A percentile compares a stretch with the other conserved stretches of the same genome.
Conservation (phyloP, 2,888 invertebrate species). For the Caenorhabditis panamensis region DNA sequence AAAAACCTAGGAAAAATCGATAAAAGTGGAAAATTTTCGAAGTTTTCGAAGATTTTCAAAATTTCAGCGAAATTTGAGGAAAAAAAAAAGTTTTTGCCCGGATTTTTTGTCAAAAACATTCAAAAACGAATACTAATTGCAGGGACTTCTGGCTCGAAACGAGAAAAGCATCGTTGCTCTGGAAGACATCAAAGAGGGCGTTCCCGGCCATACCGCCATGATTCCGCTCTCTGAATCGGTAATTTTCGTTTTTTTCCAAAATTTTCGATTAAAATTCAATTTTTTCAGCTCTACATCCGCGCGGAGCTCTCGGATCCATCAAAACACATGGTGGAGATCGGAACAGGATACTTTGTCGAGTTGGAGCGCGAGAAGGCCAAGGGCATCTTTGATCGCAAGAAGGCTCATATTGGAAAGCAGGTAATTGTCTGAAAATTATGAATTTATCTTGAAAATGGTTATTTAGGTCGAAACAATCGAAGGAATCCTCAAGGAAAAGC, state of each 20-base stretch:
- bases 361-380: conserved; percentile 90
- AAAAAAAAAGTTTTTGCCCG: background rate
- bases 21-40: conserved; percentile 81
- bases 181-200: conserved; percentile 48
- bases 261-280: conserved; percentile 24
- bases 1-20: background rate
- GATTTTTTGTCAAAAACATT: background rate
- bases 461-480: conserved; percentile 70
- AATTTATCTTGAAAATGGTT: too few relatives aligned
- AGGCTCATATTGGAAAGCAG: conserved; percentile 92
- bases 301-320: conserved; percentile 90
- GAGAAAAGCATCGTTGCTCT: conserved; percentile 87
- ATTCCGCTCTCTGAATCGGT: conserved; percentile 95
- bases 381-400: conserved; percentile 93
- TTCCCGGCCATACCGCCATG: conserved; percentile 83
- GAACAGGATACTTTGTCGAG: conserved; percentile 96
- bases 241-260: conserved; percentile 68
- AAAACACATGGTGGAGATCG: conserved; percentile 94
- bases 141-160: conserved; percentile 86
- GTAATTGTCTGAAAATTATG: too few relatives aligned
- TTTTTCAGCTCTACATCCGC: conserved; percentile 92
- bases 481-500: conserved; percentile 63
- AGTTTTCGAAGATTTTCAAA: background rate
- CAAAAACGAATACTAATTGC: conserved; percentile 3
- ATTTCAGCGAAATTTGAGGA: background rate